These are phyloP conservation scores for Phasia obesa DNA, from an alignment of 2,888 invertebrate genomes.

Conservation along the genomic window DNA sequence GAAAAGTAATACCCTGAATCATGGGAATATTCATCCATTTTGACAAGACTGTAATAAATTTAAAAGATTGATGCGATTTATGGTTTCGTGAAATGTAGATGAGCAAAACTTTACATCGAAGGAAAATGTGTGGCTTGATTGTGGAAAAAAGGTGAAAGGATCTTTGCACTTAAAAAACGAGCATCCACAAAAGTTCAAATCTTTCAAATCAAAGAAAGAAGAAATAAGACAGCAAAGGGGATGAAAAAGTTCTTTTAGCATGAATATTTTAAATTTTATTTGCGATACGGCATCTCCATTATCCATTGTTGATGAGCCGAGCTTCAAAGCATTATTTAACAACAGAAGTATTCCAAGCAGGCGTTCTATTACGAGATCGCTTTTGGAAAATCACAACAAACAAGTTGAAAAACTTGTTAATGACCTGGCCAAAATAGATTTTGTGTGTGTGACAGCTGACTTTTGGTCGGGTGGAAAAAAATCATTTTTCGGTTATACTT, in stretches of 20 bases:
- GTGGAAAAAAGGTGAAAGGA: conserved; percentile 29
- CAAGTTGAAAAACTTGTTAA: conserved; percentile 5
- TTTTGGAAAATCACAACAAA: conserved; percentile 32
- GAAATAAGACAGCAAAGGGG: background rate
- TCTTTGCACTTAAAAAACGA: conserved; percentile 50
- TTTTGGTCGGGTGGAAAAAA: conserved; percentile 44
- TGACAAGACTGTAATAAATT: no score
- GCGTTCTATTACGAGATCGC: conserved; percentile 32
- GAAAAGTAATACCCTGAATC: no score
- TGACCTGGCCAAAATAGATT: background rate
- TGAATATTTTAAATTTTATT: no score
- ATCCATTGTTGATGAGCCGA: no score
- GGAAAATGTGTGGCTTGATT: conserved; percentile 48
- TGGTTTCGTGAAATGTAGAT: background rate
- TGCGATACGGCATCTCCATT: no score
- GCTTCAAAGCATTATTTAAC: no score
- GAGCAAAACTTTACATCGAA: background rate
- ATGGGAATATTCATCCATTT: no score
- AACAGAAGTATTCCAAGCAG: no score
- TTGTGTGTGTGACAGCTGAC: conserved; percentile 26
- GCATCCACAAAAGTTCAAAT: conserved; percentile 37
- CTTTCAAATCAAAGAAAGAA: conserved; percentile 19
- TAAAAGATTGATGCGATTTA: no score
- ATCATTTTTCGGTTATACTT: conserved; percentile 47
- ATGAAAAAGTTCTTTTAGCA: no score